Evolutionary conservation across 2,113 vertebrate species (phyloP), one percentile per base, ranked within the genome.

Genomic region (Nettapus auritus): DNA sequence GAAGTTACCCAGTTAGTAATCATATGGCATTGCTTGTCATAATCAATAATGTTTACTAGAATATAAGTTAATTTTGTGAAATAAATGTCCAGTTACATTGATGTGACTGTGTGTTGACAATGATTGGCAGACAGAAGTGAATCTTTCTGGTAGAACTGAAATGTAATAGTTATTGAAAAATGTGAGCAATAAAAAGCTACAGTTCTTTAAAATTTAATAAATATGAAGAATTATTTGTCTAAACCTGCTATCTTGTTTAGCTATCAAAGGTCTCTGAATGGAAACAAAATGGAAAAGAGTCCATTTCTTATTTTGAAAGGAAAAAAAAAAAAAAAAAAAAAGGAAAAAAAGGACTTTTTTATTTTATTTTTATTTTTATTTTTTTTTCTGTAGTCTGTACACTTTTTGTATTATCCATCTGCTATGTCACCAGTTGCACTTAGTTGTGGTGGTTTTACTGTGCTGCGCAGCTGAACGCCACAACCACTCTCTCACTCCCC

Each of bases 61-160:
- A 66, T 0, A 3, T 89, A 95, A 96, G n/a, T 86, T 88, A 94
- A 97, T 96, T 94, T 89, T 28, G 14, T 63, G 80, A 94, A 95
- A 96, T 89, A 94, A 90, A 78, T 31, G 88, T 94, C 93, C 83
- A 81, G 89, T 88, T 86, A 74, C 64, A 93, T 94, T 95, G 94
- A 94, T 91, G 63, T 86, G 83, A 91, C 93, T 88, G 79, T 75
- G 71, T 94, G 75, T 93, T 97, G 97, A 97, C 95, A 96, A 44
- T 94, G 96, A 96, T 81, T 96, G 95, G 57, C 93, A 90, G 86
- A 68, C 50, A 84, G 81, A 86, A 95, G 81, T 89, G 70, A 91
- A 66, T 90, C 79, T 93, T 90, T 89, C 73, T 96, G 88, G 46
- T 60, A 96, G 75, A 94, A 88, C 0, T 53, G 60, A 96, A 96